Percentiles rank a stretch among this genome's conserved stretches.
phyloP scores from a whole-genome alignment of 2,888 invertebrate species.

The Hesperia comma region DNA sequence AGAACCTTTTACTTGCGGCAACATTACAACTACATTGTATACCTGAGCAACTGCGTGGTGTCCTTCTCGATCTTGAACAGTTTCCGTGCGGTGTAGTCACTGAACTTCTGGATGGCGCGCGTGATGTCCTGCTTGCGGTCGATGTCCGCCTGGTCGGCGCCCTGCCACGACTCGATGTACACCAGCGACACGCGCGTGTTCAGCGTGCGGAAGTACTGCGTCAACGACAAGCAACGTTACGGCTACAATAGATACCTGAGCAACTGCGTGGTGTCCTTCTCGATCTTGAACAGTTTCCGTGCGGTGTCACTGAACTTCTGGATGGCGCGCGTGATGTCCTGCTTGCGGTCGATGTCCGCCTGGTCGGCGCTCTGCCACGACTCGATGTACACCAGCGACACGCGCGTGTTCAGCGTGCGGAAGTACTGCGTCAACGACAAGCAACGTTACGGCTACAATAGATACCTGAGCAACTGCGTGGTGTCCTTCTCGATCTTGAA shows the following conservation, averaged over 20 bases:
- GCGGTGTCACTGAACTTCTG: constrained; percentile 95
- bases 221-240: background rate
- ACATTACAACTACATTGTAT: too few relatives aligned
- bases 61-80: constrained; percentile 94
- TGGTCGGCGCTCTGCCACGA: constrained; percentile 97
- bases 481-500: constrained; percentile 95
- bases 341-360: constrained; percentile 90
- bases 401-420: constrained; percentile 95
- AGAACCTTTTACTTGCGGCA: too few relatives aligned
- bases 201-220: constrained; percentile 95
- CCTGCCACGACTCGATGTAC: constrained; percentile 98
- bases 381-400: constrained; percentile 98
- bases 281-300: constrained; percentile 92
- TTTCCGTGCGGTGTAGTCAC: constrained; percentile 93
- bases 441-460: too few relatives aligned
- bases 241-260: too few relatives aligned
- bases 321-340: constrained; percentile 94
- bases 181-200: constrained; percentile 97
- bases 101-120: constrained; percentile 94
- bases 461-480: constrained; percentile 94
- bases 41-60: constrained; percentile 96
- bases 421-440: constrained; percentile 87
- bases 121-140: constrained; percentile 94
- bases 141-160: constrained; percentile 92
- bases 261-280: constrained; percentile 96